Evolutionary conservation across 2,113 vertebrate genomes (phyloP).

Genomic region (Antechinus flavipes): DNA sequence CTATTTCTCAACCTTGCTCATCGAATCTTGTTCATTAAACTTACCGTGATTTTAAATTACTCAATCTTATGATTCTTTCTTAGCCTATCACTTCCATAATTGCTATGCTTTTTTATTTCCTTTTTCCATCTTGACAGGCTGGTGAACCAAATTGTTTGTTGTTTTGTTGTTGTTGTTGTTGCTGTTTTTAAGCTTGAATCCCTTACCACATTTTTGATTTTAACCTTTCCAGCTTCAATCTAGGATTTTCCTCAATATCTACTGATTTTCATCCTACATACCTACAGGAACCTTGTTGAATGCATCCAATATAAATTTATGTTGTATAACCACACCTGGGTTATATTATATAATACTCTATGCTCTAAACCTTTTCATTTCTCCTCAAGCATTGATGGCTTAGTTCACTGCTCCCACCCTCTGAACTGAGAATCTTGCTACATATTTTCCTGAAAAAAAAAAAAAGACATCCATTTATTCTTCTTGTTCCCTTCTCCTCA

Average conservation of each 20-base stretch:
- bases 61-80: not conserved
- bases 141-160: not conserved
- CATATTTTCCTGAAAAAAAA: not conserved
- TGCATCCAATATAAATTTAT: not conserved
- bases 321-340: not conserved
- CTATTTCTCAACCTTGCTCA: not conserved
- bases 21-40: not conserved
- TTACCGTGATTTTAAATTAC: not conserved
- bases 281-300: not conserved
- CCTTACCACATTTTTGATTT: not conserved
- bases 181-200: not conserved
- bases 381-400: not conserved
- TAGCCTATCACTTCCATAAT: rapidly evolving
- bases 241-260: not conserved
- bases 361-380: not conserved
- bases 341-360: no score
- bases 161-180: no score
- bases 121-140: not conserved
- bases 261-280: not conserved
- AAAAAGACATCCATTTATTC: not conserved
- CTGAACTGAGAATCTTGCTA: not conserved
- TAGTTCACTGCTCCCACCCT: not conserved
- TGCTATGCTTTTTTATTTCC: not conserved
- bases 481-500: not conserved
- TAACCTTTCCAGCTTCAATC: not conserved